Evolutionary conservation across 1,140 invertebrate species (phyloP).

Genomic region (Heliconius himera): DNA sequence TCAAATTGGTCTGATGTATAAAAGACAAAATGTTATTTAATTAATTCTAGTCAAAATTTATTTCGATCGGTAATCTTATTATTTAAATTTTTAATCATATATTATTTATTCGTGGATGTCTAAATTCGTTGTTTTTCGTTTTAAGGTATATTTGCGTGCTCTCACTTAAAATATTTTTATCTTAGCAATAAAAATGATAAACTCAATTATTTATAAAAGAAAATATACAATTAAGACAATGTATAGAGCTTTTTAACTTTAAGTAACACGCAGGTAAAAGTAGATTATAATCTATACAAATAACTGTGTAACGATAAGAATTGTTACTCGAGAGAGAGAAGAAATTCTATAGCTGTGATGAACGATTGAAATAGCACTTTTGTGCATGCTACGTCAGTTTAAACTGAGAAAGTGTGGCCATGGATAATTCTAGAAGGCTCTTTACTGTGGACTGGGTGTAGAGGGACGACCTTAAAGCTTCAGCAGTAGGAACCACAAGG

Average conservation of each 20-base stretch:
- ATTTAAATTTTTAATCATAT: constrained; percentile 44
- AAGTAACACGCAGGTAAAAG: constrained; percentile 74
- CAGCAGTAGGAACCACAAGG: constrained; percentile 9
- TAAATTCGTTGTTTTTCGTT: constrained; percentile 46
- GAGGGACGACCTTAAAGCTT: background rate
- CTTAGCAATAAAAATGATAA: constrained; percentile 79
- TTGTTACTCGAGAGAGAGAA: constrained; percentile 68
- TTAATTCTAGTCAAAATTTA: constrained; percentile 76
- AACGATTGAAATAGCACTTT: constrained; percentile 66
- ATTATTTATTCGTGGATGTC: constrained; percentile 59
- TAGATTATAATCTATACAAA: constrained; percentile 70
- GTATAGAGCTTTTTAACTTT: constrained; percentile 80
- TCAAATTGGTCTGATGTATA: constrained; percentile 71
- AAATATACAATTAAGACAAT: constrained; percentile 72
- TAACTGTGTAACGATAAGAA: constrained; percentile 57
- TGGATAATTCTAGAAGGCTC: constrained; percentile 33
- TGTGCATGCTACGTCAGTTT: constrained; percentile 67
- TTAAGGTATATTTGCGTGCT: constrained; percentile 59
- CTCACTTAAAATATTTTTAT: constrained; percentile 66
- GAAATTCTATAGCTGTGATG: constrained; percentile 79
- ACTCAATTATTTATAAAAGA: constrained; percentile 79
- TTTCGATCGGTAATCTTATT: constrained; percentile 52
- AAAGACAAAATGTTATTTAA: constrained; percentile 65
- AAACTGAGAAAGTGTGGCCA: constrained; percentile 37
- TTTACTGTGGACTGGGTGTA: constrained; percentile 27